Conservation (phyloP, 2,888 invertebrate species). For the Nysson spinosus region DNA sequence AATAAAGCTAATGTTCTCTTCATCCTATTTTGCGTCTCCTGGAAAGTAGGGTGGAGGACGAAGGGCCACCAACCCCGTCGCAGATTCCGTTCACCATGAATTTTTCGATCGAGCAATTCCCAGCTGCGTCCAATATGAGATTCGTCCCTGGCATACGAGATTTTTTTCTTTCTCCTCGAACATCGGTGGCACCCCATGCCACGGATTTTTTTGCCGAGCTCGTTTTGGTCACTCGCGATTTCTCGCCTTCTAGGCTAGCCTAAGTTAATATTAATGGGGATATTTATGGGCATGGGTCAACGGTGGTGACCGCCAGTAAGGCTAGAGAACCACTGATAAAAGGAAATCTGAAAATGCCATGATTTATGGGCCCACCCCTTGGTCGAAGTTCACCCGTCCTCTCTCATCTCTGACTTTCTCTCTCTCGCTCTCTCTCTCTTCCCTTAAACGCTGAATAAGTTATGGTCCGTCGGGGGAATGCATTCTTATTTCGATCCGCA, state of each 20-base stretch:
- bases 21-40: background rate
- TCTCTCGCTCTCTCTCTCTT: constrained; percentile 10
- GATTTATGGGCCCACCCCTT: constrained; percentile 69
- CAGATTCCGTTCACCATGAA: constrained; percentile 65
- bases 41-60: background rate
- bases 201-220: constrained; percentile 46
- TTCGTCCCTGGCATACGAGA: constrained; percentile 75
- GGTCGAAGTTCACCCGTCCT: too few species aligned
- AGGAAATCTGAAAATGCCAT: constrained; percentile 75
- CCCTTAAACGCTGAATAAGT: constrained; percentile 73
- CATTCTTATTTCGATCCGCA: constrained; percentile 28
- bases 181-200: constrained; percentile 21
- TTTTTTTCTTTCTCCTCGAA: constrained; percentile 58
- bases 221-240: constrained; percentile 63
- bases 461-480: constrained; percentile 52
- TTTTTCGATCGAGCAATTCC: constrained; percentile 73
- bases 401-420: constrained; percentile 1
- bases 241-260: constrained; percentile 67
- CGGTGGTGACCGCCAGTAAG: constrained; percentile 53
- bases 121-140: constrained; percentile 75
- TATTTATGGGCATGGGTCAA: constrained; percentile 76
- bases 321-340: constrained; percentile 71
- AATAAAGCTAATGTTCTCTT: constrained; percentile 34
- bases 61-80: constrained; percentile 11
- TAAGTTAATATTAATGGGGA: constrained; percentile 78